These are phyloP conservation scores for Drosophila siamana DNA, from an alignment of 2,888 invertebrate genomes.

Conservation along the genomic window DNA sequence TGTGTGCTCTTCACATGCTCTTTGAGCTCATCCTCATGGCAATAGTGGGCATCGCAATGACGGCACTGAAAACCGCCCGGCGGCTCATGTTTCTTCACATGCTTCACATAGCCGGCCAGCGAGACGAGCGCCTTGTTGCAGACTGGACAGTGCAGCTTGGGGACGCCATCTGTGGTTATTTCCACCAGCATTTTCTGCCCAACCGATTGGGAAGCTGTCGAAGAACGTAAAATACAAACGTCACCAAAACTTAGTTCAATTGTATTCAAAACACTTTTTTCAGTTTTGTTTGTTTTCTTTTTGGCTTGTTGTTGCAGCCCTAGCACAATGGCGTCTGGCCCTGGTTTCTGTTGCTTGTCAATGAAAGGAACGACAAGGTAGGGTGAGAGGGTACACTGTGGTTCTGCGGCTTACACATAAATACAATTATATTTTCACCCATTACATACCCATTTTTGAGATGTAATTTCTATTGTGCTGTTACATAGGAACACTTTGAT, in stretches of 20 bases:
- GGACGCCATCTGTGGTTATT: constrained; percentile 83
- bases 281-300: constrained; percentile 4
- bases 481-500: constrained; percentile 35
- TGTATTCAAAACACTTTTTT: not conserved
- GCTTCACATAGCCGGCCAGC: constrained; percentile 83
- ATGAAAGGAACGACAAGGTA: not conserved
- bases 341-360: constrained; percentile 40
- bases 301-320: constrained; percentile 8
- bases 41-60: constrained; percentile 82
- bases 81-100: constrained; percentile 84
- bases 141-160: constrained; percentile 83
- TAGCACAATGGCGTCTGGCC: constrained; percentile 18
- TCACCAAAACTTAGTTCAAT: not conserved
- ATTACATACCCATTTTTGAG: constrained; percentile 46
- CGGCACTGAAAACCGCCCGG: constrained; percentile 85
- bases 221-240: not conserved
- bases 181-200: constrained; percentile 80
- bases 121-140: constrained; percentile 82
- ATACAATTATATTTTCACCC: constrained; percentile 16
- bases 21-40: constrained; percentile 79
- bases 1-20: constrained; percentile 76
- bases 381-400: constrained; percentile 11
- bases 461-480: not conserved
- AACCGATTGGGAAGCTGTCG: constrained; percentile 51
- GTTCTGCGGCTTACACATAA: constrained; percentile 40